These are phyloP conservation scores for Chaetophractus vellerosus DNA, from an alignment of 2,797 vertebrate genomes.

Conservation along the genomic window DNA sequence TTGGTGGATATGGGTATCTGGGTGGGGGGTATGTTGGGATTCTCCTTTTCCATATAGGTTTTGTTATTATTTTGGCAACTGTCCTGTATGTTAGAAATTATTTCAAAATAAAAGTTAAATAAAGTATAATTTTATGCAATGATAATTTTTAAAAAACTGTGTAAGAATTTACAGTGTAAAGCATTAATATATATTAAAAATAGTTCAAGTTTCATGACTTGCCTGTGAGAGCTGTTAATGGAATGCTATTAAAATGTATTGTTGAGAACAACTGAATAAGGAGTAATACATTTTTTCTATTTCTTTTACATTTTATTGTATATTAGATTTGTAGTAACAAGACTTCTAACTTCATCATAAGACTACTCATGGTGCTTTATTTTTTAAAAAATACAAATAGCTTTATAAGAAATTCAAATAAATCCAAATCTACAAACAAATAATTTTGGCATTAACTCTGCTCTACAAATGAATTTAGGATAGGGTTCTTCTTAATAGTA, in stretches of 20 bases:
- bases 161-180: neutral
- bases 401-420: slow-evolving; percentile 53
- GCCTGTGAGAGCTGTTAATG: slow-evolving; percentile 8
- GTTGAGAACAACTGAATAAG: slow-evolving; percentile 41
- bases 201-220: slow-evolving; percentile 14
- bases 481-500: slow-evolving; percentile 28
- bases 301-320: slow-evolving; percentile 50
- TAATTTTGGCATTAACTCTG: slow-evolving; percentile 25
- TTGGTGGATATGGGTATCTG: no score
- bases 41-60: no score
- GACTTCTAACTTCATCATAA: slow-evolving; percentile 33
- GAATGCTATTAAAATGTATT: slow-evolving; percentile 52
- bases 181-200: slow-evolving; percentile 38
- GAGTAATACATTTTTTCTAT: slow-evolving; percentile 45
- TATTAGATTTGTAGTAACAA: slow-evolving; percentile 26
- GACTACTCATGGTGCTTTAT: neutral
- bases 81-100: no score
- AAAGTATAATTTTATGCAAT: no score
- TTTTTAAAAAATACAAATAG: neutral
- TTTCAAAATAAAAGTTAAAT: no score
- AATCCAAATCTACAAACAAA: slow-evolving; percentile 46
- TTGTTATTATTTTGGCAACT: no score
- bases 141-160: slow-evolving; percentile 12
- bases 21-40: no score
- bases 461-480: slow-evolving; percentile 42